phyloP scores from a whole-genome alignment of 2,888 invertebrate species.

The Drosophila barbarae region DNA sequence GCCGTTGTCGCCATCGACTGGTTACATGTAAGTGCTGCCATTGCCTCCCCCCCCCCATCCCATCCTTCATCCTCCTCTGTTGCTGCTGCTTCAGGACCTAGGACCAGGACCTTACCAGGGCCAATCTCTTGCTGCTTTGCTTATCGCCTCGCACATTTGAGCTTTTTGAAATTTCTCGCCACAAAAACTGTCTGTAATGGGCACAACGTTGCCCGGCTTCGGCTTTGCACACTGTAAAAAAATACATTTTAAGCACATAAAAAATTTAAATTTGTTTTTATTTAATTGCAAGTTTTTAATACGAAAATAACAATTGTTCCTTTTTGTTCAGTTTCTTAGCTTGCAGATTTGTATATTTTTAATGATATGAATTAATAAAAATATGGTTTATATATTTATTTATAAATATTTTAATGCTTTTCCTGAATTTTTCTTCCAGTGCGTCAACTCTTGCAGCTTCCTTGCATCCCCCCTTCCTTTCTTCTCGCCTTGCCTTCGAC shows the following conservation, averaged over 20 bases:
- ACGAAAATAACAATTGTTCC: no score
- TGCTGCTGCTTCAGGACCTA: slow-evolving; percentile 11
- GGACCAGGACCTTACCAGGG: slow-evolving; percentile 7
- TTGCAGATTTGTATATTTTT: no score
- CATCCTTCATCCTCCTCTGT: not conserved
- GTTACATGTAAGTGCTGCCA: slow-evolving; percentile 48
- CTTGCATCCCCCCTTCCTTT: not conserved
- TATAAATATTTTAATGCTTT: not conserved
- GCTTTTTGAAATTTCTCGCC: slow-evolving; percentile 54
- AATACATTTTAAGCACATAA: not conserved
- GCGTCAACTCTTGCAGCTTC: slow-evolving; percentile 5
- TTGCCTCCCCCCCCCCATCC: slow-evolving; percentile 4
- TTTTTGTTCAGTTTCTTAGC: not conserved
- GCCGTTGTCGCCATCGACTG: slow-evolving; percentile 47
- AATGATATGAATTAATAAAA: not conserved
- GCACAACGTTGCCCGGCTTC: slow-evolving; percentile 42
- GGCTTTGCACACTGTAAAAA: slow-evolving; percentile 2
- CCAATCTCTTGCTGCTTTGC: slow-evolving; percentile 60
- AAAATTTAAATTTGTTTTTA: no score
- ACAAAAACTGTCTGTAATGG: slow-evolving; percentile 66
- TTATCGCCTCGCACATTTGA: slow-evolving; percentile 72
- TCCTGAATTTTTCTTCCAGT: not conserved
- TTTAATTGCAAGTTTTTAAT: no score
- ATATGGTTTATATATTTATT: not conserved
- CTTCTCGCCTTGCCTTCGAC: not conserved